phyloP scores from a whole-genome alignment of 30 jellyfish, hydroid and myxozoan species.

The Mastigias papua region DNA sequence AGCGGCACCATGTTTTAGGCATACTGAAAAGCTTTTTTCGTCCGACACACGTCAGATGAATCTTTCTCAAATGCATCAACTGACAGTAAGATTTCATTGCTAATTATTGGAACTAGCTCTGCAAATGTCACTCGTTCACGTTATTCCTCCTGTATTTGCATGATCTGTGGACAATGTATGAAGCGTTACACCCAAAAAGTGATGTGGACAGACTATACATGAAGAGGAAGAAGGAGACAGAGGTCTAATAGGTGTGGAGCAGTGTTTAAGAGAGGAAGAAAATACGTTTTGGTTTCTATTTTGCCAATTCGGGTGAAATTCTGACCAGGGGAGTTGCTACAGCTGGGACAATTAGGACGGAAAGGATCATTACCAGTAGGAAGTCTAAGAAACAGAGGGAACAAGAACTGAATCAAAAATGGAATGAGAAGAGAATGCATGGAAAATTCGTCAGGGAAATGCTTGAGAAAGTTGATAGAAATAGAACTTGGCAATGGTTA shows the following conservation, averaged over 20 bases:
- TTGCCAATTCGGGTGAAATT: not conserved
- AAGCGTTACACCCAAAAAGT: not conserved
- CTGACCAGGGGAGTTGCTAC: not conserved
- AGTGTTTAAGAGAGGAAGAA: not conserved
- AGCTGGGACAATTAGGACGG: not conserved
- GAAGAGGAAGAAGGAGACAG: not conserved
- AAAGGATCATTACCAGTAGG: not conserved
- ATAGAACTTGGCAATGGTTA: conserved; percentile 2
- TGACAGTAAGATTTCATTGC: too few relatives aligned
- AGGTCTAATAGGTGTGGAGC: not conserved
- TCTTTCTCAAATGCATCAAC: too few relatives aligned
- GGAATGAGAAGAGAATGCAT: not conserved
- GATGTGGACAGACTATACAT: not conserved
- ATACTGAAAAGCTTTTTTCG: too few relatives aligned
- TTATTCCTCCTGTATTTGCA: too few relatives aligned
- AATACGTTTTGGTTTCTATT: not conserved
- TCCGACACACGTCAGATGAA: too few relatives aligned
- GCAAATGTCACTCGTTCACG: too few relatives aligned
- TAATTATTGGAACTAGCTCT: too few relatives aligned
- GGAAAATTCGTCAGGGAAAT: not conserved
- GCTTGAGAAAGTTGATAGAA: conserved; percentile 5
- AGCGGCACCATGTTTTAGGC: too few relatives aligned
- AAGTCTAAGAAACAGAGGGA: not conserved
- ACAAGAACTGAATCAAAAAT: not conserved
- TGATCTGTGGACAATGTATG: not conserved